phyloP scores from a whole-genome alignment of 2,888 invertebrate genomes.

The Hanleya hanleyi region DNA sequence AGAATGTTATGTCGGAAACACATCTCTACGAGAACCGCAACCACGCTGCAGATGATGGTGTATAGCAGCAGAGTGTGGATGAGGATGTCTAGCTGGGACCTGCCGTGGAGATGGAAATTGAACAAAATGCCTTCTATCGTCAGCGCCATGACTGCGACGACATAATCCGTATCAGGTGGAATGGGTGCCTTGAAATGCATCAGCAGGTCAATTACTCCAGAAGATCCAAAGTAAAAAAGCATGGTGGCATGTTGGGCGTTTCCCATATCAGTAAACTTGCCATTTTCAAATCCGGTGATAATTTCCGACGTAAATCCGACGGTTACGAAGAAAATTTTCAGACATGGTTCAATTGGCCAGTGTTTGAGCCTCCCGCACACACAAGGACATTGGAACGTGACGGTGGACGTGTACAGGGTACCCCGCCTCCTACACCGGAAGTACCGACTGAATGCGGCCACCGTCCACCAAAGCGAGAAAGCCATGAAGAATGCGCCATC shows the following conservation, averaged over 20 bases:
- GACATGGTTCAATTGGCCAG: constrained; percentile 55
- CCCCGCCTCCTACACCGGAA: constrained; percentile 49
- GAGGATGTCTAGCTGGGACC: constrained; percentile 67
- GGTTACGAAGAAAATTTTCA: constrained; percentile 55
- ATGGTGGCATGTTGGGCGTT: constrained; percentile 76
- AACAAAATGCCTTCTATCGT: constrained; percentile 75
- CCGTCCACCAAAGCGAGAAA: constrained; percentile 66
- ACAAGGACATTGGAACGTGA: constrained; percentile 54
- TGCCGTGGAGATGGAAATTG: constrained; percentile 75
- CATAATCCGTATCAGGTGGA: constrained; percentile 74
- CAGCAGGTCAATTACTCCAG: constrained; percentile 73
- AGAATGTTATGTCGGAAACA: constrained; percentile 68
- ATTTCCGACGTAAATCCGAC: constrained; percentile 71
- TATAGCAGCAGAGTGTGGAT: constrained; percentile 75
- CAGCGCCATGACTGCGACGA: constrained; percentile 71
- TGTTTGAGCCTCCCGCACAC: constrained; percentile 48
- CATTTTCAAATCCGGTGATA: constrained; percentile 69
- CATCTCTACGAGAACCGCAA: constrained; percentile 71
- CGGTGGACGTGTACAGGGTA: constrained; percentile 46
- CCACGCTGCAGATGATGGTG: constrained; percentile 66
- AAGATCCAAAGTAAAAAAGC: constrained; percentile 75
- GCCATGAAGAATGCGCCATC: constrained; percentile 73
- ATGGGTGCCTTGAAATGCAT: constrained; percentile 65
- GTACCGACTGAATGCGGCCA: constrained; percentile 59
- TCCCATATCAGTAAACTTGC: constrained; percentile 67